Percentiles rank a stretch among this genome's conserved stretches.
Conservation (phyloP, 2,113 vertebrate species). For the Phrynosoma blainvillii region DNA sequence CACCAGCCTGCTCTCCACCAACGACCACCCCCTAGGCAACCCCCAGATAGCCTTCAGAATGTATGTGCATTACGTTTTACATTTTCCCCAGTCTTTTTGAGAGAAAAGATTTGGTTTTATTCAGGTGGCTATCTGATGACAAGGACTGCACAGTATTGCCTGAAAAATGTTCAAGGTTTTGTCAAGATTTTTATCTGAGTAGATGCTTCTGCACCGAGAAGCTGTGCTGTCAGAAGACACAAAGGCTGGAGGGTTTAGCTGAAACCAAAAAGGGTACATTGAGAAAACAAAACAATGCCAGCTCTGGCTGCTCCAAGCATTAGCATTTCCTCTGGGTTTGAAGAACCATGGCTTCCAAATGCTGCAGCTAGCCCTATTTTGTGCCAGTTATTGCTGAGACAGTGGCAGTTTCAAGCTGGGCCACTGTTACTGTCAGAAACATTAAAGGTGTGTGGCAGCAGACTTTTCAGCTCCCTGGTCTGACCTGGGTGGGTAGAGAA, state of each 20-base stretch:
- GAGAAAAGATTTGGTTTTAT: constrained; percentile 51
- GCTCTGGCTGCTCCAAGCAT: constrained; percentile 31
- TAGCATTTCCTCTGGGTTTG: constrained; percentile 14
- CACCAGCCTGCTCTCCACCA: neutral
- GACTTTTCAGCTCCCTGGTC: constrained; percentile 39
- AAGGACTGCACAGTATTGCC: constrained; percentile 39
- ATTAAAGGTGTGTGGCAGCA: constrained; percentile 44
- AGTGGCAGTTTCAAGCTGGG: constrained; percentile 48
- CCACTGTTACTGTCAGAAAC: constrained; percentile 57
- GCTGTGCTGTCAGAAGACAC: constrained; percentile 35
- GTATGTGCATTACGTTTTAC: constrained; percentile 22
- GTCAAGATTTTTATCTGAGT: constrained; percentile 25
- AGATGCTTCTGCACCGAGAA: constrained; percentile 43
- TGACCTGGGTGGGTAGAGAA: constrained; percentile 40
- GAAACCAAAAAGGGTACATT: constrained; percentile 37
- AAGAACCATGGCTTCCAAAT: neutral
- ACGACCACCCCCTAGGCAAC: neutral
- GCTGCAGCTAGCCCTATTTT: constrained; percentile 47
- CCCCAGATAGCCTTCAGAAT: constrained; percentile 22
- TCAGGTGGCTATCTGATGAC: constrained; percentile 57
- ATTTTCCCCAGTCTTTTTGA: constrained; percentile 19
- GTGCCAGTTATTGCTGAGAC: constrained; percentile 54
- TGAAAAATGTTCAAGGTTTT: constrained; percentile 39
- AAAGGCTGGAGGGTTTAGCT: constrained; percentile 30
- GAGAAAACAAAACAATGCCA: constrained; percentile 38